Percentiles rank a stretch among this genome's conserved stretches.
Conservation (phyloP, 2,113 vertebrate genomes). For the Dromaius novaehollandiae region DNA sequence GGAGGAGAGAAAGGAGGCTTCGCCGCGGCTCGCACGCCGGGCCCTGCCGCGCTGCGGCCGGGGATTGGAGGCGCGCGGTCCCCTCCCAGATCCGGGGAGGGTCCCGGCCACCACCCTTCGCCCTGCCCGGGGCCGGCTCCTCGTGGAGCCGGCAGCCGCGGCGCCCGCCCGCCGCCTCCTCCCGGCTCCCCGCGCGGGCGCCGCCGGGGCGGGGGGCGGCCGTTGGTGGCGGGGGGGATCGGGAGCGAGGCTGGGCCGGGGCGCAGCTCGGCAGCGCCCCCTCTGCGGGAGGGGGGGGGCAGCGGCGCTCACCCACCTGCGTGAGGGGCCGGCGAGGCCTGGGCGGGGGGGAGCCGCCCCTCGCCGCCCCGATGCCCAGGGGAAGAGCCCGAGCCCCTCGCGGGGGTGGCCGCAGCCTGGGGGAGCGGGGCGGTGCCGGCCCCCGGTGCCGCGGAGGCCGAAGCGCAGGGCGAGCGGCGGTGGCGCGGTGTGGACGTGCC, state of each 20-base stretch:
- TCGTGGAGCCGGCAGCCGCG: not conserved
- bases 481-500: not conserved
- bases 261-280: not conserved
- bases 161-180: not conserved
- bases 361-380: not conserved
- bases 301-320: not conserved
- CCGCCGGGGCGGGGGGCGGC: not conserved
- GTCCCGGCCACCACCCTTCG: not conserved
- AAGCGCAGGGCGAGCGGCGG: not conserved
- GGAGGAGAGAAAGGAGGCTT: not conserved
- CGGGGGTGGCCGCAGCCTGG: not conserved
- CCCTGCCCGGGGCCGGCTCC: not conserved
- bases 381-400: not conserved
- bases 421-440: not conserved
- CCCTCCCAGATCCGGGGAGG: conserved; percentile 58
- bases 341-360: not conserved
- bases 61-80: conserved; percentile 40
- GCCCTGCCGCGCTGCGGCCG: not conserved
- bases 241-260: not conserved
- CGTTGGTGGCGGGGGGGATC: too few relatives aligned
- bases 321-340: not conserved
- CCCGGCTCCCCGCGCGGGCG: not conserved
- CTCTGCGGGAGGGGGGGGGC: too few relatives aligned
- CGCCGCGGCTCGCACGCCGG: not conserved
- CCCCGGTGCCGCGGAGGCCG: not conserved